Conservation (phyloP, 2,113 vertebrate genomes). For the Strigops habroptila region DNA sequence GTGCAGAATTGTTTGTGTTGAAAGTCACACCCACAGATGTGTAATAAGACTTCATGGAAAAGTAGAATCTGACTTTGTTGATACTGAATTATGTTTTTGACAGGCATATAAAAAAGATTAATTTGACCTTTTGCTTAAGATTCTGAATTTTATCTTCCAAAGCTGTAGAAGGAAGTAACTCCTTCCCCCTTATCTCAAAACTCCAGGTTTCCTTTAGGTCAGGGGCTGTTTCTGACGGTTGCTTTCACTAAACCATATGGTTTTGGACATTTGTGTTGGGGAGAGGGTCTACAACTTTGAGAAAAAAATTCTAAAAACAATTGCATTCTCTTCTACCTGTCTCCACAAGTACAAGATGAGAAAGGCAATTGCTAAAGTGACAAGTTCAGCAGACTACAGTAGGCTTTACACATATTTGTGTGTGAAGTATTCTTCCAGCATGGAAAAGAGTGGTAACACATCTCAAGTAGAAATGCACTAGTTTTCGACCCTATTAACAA, state of each 20-base stretch:
- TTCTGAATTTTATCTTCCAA: slow-evolving; percentile 8
- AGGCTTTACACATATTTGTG: background rate
- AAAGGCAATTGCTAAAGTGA: background rate
- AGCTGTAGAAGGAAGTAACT: background rate
- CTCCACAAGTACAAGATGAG: background rate
- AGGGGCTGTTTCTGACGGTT: background rate
- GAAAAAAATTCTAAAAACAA: background rate
- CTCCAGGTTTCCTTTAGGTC: background rate
- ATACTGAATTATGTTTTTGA: background rate
- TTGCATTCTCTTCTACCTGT: background rate
- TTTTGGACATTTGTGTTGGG: background rate
- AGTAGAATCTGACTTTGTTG: background rate
- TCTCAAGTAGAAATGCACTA: background rate
- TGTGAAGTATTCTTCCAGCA: background rate
- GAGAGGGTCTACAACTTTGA: background rate
- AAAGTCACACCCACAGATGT: background rate
- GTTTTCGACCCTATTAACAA: background rate
- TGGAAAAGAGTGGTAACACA: background rate
- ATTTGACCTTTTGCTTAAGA: slow-evolving; percentile 7
- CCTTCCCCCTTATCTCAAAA: slow-evolving; percentile 7
- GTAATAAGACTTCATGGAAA: background rate
- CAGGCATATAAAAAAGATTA: background rate
- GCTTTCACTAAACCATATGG: background rate
- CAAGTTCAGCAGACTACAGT: background rate
- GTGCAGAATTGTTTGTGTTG: background rate